Percentiles rank a stretch among this genome's conserved stretches.
These are phyloP conservation scores for Microctonus brassicae DNA, from an alignment of 2,888 invertebrate genomes.

Conservation along the genomic window DNA sequence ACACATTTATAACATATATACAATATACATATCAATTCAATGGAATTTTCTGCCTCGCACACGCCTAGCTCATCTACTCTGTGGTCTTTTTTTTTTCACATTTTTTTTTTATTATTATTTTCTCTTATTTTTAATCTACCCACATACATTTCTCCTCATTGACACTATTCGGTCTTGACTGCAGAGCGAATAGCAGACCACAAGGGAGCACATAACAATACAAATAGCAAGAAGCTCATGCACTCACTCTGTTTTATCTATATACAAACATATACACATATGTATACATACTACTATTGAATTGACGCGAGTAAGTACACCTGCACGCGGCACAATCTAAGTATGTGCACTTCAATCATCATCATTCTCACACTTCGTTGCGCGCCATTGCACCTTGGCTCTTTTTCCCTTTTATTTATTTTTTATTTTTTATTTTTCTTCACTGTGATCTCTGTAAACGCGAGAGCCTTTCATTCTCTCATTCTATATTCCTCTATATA, in stretches of 20 bases:
- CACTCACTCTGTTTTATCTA: constrained; percentile 23
- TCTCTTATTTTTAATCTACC: background rate
- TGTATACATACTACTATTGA: constrained; percentile 44
- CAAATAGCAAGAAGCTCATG: constrained; percentile 30
- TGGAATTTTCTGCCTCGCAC: background rate
- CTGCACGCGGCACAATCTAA: constrained; percentile 51
- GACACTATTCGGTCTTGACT: background rate
- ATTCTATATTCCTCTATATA: constrained; percentile 35
- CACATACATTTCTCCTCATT: background rate
- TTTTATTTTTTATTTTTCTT: background rate
- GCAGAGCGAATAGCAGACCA: constrained; percentile 30
- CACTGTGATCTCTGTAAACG: constrained; percentile 55
- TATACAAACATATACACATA: background rate
- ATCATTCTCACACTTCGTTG: constrained; percentile 60
- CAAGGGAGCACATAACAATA: constrained; percentile 42
- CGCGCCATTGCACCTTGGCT: constrained; percentile 59
- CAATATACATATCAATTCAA: background rate
- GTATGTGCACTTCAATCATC: constrained; percentile 67
- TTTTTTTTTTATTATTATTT: no score
- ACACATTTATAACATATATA: background rate
- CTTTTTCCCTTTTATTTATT: constrained; percentile 44
- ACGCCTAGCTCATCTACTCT: background rate
- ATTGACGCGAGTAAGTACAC: constrained; percentile 54
- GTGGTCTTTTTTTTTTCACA: background rate
- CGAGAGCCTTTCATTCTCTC: constrained; percentile 55